phyloP scores from a whole-genome alignment of 2,113 vertebrate genomes.

The Protobothrops flavoviridis region DNA sequence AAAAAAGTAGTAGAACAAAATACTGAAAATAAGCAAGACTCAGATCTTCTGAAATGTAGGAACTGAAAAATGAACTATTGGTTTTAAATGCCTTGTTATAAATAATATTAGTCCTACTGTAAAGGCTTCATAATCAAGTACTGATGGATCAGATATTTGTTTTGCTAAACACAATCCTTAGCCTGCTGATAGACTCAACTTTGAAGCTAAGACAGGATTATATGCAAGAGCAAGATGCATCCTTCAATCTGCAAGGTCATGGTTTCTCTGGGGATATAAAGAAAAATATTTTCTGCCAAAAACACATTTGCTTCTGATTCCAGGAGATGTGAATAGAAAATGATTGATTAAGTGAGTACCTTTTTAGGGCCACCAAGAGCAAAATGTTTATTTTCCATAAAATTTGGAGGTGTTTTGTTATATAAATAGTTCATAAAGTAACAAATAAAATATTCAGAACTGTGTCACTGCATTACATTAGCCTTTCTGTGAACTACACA shows the following conservation, averaged over 20 bases:
- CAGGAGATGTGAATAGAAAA: background rate
- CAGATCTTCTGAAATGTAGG: background rate
- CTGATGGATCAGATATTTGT: background rate
- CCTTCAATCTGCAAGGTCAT: background rate
- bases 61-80: background rate
- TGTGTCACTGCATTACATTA: background rate
- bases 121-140: background rate
- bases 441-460: constrained; percentile 22
- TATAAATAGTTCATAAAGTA: constrained; percentile 2
- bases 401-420: background rate
- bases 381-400: background rate
- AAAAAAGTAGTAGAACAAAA: background rate
- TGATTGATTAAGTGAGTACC: background rate
- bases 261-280: background rate
- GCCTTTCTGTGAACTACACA: background rate
- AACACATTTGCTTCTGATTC: background rate
- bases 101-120: background rate
- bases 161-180: background rate
- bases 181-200: background rate
- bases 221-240: background rate
- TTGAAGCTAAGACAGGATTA: background rate
- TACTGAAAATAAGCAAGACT: background rate
- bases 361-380: background rate
- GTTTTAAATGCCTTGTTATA: background rate
- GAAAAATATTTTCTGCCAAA: background rate